Evolutionary conservation across 1,140 invertebrate genomes (phyloP).

Genomic region (Atopsyche davidsoni): DNA sequence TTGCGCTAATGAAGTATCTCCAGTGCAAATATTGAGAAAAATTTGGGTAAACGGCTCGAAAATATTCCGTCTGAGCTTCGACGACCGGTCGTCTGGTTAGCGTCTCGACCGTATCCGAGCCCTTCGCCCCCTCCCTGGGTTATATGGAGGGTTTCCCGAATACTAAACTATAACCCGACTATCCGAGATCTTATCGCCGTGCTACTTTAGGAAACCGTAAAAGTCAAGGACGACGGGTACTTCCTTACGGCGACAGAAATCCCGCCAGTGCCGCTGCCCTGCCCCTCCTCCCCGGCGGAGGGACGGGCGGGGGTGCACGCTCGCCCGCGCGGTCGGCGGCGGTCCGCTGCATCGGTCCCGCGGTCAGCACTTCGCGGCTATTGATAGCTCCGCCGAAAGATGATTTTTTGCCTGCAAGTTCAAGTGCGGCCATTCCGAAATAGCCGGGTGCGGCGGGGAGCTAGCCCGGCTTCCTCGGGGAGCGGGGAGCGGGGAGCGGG

Average conservation of each 20-base stretch:
- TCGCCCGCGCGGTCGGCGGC: too few relatives aligned
- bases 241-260: constrained; percentile 16
- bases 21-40: too few relatives aligned
- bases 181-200: constrained; percentile 13
- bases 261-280: background rate
- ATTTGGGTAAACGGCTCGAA: too few relatives aligned
- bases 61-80: too few relatives aligned
- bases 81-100: too few relatives aligned
- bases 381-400: background rate
- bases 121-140: constrained; percentile 2
- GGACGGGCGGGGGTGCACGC: background rate
- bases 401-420: background rate
- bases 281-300: background rate
- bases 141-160: constrained; percentile 10
- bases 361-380: background rate
- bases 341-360: too few relatives aligned
- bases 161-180: constrained; percentile 11
- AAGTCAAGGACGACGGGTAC: constrained; percentile 18
- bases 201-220: constrained; percentile 15
- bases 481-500: background rate
- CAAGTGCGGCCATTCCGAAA: constrained; percentile 7
- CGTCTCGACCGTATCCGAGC: too few relatives aligned
- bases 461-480: background rate
- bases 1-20: too few relatives aligned
- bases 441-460: constrained; percentile 6